Conservation (phyloP, 1,140 invertebrate genomes). For the Apis laboriosa region DNA sequence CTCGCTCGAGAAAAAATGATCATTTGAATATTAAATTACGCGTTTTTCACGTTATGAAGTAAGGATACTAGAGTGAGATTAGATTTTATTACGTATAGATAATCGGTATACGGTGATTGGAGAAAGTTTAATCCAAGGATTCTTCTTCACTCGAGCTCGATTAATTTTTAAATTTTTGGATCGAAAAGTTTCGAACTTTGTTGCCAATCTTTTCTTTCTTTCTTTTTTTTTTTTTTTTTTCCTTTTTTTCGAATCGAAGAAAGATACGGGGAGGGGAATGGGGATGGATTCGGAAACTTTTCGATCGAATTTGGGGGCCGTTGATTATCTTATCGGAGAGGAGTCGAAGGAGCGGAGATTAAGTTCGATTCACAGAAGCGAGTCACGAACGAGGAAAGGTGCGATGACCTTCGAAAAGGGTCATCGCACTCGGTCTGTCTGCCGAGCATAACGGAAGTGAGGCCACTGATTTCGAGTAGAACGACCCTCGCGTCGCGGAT, state of each 20-base stretch:
- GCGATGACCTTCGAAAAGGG: conserved; percentile 66
- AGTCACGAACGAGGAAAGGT: conserved; percentile 63
- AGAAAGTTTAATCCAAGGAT: too few relatives aligned
- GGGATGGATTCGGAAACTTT: not conserved
- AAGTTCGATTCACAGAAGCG: conserved; percentile 54
- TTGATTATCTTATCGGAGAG: conserved; percentile 32
- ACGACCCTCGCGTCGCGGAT: conserved; percentile 46
- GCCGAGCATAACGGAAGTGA: conserved; percentile 57
- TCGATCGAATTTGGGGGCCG: not conserved
- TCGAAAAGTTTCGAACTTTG: too few relatives aligned
- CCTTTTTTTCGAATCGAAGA: not conserved
- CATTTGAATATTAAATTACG: accelerated
- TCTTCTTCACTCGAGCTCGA: too few relatives aligned
- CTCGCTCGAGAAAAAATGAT: too few relatives aligned
- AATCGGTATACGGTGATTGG: too few relatives aligned
- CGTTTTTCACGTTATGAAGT: not conserved
- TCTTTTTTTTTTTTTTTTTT: too few relatives aligned
- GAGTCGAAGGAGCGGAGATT: conserved; percentile 12
- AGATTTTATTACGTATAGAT: too few relatives aligned
- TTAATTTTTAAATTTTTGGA: too few relatives aligned
- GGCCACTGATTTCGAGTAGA: conserved; percentile 65
- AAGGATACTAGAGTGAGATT: too few relatives aligned
- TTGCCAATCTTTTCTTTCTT: too few relatives aligned
- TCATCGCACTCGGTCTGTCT: conserved; percentile 56
- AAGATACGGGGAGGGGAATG: not conserved